These are phyloP conservation scores for Hemibagrus guttatus DNA, from an alignment of 2,797 vertebrate species.

Conservation along the genomic window DNA sequence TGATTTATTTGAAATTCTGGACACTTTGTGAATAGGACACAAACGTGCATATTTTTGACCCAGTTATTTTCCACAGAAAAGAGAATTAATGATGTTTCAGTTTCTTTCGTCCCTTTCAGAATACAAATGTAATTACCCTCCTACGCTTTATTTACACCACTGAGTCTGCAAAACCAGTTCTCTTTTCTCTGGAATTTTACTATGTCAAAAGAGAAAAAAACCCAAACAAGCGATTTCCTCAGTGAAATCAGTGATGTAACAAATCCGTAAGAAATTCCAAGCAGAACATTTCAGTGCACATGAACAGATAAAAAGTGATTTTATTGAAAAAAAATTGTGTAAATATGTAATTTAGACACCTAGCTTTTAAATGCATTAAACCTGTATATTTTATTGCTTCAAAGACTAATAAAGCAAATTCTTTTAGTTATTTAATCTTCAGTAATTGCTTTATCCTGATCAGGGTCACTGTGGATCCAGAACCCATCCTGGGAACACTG, in stretches of 20 bases:
- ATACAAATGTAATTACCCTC: neutral
- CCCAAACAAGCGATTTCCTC: neutral
- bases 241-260: neutral
- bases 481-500: no score
- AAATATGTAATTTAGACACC: neutral
- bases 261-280: neutral
- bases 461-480: no score
- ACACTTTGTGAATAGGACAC: neutral
- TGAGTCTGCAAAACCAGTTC: neutral
- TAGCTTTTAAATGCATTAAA: neutral
- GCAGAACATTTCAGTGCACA: neutral
- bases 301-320: neutral
- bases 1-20: neutral
- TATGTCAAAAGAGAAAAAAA: neutral
- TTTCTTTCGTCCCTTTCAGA: neutral
- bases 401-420: neutral
- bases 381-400: neutral
- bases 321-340: neutral
- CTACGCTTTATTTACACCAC: neutral
- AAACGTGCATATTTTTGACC: neutral
- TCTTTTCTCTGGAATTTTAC: neutral
- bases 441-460: no score
- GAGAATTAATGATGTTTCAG: neutral
- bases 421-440: no score
- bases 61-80: conserved; percentile 3